Conservation (phyloP, 2,113 vertebrate genomes). For the Lophura nycthemera region DNA sequence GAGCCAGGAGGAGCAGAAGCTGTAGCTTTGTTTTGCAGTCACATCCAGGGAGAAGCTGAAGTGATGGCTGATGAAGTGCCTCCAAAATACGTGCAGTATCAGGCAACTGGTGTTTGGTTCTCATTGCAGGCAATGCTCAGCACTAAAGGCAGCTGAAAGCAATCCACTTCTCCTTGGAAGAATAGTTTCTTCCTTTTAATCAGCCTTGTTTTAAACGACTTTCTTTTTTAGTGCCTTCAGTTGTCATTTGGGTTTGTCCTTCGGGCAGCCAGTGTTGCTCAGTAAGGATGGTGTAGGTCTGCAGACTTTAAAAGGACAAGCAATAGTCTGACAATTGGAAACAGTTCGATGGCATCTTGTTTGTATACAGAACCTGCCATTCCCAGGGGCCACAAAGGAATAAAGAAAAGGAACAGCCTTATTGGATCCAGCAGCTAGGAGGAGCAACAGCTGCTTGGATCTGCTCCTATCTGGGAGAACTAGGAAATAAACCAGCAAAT, state of each 20-base stretch:
- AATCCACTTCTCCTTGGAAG: constrained; percentile 42
- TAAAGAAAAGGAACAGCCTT: not conserved
- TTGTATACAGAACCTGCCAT: not conserved
- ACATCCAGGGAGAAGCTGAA: constrained; percentile 20
- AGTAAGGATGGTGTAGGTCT: constrained; percentile 18
- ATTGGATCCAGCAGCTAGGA: not conserved
- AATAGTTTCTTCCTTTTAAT: constrained; percentile 65
- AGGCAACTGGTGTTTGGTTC: constrained; percentile 32
- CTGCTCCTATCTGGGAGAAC: not conserved
- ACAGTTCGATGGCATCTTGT: not conserved
- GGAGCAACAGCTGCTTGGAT: not conserved
- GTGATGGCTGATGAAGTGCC: not conserved
- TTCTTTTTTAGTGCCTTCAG: constrained; percentile 64
- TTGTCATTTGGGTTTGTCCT: constrained; percentile 57
- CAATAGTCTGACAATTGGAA: constrained; percentile 58
- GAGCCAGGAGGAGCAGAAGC: not conserved
- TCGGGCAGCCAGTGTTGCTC: constrained; percentile 35
- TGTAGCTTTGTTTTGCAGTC: not conserved
- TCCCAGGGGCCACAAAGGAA: not conserved
- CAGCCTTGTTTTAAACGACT: constrained; percentile 52
- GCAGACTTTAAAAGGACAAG: constrained; percentile 47
- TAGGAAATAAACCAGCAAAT: not conserved
- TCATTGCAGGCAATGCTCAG: constrained; percentile 2
- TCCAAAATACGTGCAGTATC: constrained; percentile 40
- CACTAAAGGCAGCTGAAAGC: constrained; percentile 58